Evolutionary conservation across 2,113 vertebrate species (phyloP).

Genomic region (Triplophysa tibetana): DNA sequence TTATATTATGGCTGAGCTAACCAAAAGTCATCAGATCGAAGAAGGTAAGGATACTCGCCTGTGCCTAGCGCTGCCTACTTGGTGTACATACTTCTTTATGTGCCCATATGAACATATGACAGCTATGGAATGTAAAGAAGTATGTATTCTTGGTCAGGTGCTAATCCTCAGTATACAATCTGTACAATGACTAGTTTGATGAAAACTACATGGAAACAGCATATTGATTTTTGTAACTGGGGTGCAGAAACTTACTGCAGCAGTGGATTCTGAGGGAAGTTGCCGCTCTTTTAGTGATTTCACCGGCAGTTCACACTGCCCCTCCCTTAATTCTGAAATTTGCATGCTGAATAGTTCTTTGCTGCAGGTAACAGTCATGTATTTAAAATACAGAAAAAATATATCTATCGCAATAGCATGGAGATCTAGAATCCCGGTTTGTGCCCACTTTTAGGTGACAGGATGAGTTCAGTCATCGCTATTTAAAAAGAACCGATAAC

Average conservation of each 20-base stretch:
- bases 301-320: slow-evolving; percentile 17
- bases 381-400: neutral
- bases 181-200: slow-evolving; percentile 1
- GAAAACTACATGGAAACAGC: neutral
- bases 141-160: slow-evolving; percentile 98
- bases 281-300: slow-evolving; percentile 63
- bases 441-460: neutral
- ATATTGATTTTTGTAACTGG: neutral
- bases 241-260: slow-evolving; percentile 68
- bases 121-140: slow-evolving; percentile 99
- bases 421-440: neutral
- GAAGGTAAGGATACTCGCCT: slow-evolving; percentile 61
- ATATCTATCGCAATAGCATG: no score
- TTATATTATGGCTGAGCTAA: neutral
- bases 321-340: slow-evolving; percentile 54
- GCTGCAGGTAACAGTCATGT: neutral
- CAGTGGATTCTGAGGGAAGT: slow-evolving; percentile 68
- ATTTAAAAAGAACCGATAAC: slow-evolving; percentile 36
- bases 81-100: slow-evolving; percentile 99
- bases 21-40: slow-evolving; percentile 9
- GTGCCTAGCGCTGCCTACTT: slow-evolving; percentile 78
- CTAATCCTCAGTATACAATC: slow-evolving; percentile 67
- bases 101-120: slow-evolving; percentile 99
- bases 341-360: neutral
- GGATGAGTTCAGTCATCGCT: neutral